phyloP scores from a whole-genome alignment of 2,888 invertebrate genomes.

The Quadriops clusia region DNA sequence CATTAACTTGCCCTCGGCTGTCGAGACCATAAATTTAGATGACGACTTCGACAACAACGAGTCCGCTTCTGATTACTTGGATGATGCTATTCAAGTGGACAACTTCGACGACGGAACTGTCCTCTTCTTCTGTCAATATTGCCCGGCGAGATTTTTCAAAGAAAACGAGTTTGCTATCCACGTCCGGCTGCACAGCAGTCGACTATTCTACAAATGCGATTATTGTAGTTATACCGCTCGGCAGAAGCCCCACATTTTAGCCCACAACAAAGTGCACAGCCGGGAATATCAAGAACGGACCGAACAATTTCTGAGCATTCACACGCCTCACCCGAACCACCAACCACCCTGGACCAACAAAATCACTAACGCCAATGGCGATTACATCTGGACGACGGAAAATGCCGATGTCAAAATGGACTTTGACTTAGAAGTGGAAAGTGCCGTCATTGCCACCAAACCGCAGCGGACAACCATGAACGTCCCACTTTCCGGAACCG shows the following conservation, averaged over 20 bases:
- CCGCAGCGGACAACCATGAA: slow-evolving; percentile 26
- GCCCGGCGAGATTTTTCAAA: slow-evolving; percentile 73
- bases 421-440: slow-evolving; percentile 16
- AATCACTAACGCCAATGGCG: slow-evolving; percentile 23
- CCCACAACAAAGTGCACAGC: slow-evolving; percentile 63
- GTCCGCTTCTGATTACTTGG: no score
- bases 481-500: slow-evolving; percentile 52
- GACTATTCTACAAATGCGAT: slow-evolving; percentile 56
- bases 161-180: slow-evolving; percentile 64
- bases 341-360: slow-evolving; percentile 57
- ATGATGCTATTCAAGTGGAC: slow-evolving; percentile 27
- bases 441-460: slow-evolving; percentile 12
- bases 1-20: slow-evolving; percentile 1
- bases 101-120: slow-evolving; percentile 23
- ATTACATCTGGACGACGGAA: slow-evolving; percentile 13
- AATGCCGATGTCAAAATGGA: slow-evolving; percentile 15
- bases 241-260: slow-evolving; percentile 53
- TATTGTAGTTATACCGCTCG: slow-evolving; percentile 66
- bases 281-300: slow-evolving; percentile 69
- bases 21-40: slow-evolving; percentile 12
- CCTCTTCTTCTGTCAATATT: slow-evolving; percentile 65
- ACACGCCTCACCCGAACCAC: slow-evolving; percentile 50
- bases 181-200: slow-evolving; percentile 53
- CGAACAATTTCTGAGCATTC: slow-evolving; percentile 52
- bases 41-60: slow-evolving; percentile 29